phyloP scores from a whole-genome alignment of 2,888 invertebrate genomes.

The Cryptus viduatorius region DNA sequence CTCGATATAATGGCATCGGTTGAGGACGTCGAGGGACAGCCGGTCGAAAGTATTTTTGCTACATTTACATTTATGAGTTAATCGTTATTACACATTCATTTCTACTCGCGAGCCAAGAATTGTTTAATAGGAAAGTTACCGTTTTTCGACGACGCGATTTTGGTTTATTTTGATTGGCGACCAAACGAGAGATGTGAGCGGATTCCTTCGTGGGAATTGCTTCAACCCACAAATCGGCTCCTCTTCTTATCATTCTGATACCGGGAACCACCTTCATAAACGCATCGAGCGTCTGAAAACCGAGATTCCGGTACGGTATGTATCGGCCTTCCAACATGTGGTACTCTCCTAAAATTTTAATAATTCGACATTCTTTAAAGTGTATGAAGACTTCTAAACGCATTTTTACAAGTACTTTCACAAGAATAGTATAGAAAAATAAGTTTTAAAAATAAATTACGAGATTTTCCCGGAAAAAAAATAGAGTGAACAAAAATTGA shows the following conservation, averaged over 20 bases:
- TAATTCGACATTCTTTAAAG: neutral
- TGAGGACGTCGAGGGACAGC: conserved; percentile 4
- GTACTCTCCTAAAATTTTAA: conserved; percentile 87
- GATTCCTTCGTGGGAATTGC: conserved; percentile 87
- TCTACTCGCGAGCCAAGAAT: neutral
- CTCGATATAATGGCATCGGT: neutral
- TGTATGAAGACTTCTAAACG: neutral
- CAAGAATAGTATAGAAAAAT: no score
- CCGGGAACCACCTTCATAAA: conserved; percentile 87
- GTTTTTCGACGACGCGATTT: conserved; percentile 33
- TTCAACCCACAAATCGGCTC: conserved; percentile 87
- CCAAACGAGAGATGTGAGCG: conserved; percentile 86
- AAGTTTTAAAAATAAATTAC: no score
- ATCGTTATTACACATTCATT: neutral
- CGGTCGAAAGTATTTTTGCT: neutral
- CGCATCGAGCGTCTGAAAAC: conserved; percentile 87
- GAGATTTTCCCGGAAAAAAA: no score
- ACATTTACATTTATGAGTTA: neutral
- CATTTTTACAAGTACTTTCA: no score
- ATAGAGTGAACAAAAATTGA: no score
- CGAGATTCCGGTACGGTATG: conserved; percentile 88
- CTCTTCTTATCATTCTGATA: conserved; percentile 86
- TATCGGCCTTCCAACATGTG: conserved; percentile 87
- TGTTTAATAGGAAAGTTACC: conserved; percentile 26
- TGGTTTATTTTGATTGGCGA: conserved; percentile 79